phyloP scores from a whole-genome alignment of 53 echinoderm and acorn worm species.

The Holothuria leucospilota region DNA sequence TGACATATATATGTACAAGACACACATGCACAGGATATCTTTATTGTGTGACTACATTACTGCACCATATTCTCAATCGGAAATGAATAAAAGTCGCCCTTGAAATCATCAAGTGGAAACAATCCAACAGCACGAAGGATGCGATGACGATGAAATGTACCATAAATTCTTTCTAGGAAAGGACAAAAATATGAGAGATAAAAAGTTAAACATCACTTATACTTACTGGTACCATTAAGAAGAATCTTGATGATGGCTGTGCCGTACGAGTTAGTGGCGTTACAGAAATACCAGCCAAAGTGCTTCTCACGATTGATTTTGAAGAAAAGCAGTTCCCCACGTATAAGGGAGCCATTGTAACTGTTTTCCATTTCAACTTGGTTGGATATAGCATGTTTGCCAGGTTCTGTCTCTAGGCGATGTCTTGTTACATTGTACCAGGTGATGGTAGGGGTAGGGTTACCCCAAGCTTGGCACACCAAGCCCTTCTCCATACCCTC shows the following conservation, averaged over 20 bases:
- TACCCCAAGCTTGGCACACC: conserved; percentile 37
- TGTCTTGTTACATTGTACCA: conserved; percentile 31
- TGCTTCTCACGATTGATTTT: conserved; percentile 26
- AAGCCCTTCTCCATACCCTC: conserved; percentile 32
- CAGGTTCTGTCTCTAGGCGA: conserved; percentile 3
- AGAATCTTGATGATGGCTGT: conserved; percentile 11
- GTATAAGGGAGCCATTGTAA: conserved; percentile 32
- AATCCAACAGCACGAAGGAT: too few species aligned
- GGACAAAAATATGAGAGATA: too few species aligned
- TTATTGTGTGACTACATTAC: too few species aligned
- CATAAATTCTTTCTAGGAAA: too few species aligned
- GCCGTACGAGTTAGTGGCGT: conserved; percentile 21
- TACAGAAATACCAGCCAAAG: conserved; percentile 29
- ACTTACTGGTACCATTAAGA: conserved; percentile 54
- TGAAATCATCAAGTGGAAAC: too few species aligned
- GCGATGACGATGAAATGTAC: too few species aligned
- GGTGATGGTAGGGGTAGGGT: conserved; percentile 30
- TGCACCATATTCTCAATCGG: too few species aligned
- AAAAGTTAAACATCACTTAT: too few species aligned
- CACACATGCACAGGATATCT: too few species aligned
- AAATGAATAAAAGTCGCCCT: too few species aligned
- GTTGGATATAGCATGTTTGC: conserved; percentile 10
- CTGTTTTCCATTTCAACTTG: conserved; percentile 4
- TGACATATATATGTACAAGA: too few species aligned
- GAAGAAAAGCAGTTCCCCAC: conserved; percentile 11